phyloP scores from a whole-genome alignment of 1,140 invertebrate genomes.

The Hylyphantes graminicola region DNA sequence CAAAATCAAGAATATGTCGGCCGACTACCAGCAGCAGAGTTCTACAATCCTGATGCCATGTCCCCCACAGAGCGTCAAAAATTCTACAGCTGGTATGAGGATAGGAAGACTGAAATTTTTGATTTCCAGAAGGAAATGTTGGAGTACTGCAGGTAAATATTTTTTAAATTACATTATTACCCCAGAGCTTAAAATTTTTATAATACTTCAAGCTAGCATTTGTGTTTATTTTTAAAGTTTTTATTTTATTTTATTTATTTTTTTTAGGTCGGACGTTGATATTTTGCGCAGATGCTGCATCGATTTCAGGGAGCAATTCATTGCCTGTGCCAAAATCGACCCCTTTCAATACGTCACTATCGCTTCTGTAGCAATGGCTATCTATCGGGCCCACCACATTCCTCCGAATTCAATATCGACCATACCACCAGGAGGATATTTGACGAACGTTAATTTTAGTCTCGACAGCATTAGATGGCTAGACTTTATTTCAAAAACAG shows the following conservation, averaged over 20 bases:
- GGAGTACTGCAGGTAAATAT: not conserved
- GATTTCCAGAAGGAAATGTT: slow-evolving; percentile 4
- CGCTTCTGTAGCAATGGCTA: slow-evolving; percentile 36
- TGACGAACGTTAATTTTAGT: not conserved
- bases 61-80: too few relatives aligned
- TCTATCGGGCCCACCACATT: slow-evolving; percentile 16
- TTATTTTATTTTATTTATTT: too few relatives aligned
- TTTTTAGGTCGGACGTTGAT: slow-evolving; percentile 38
- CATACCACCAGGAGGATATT: slow-evolving; percentile 39
- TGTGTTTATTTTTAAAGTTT: too few relatives aligned
- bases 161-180: too few relatives aligned
- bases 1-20: slow-evolving; percentile 42
- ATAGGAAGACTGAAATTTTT: not conserved
- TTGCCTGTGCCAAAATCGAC: slow-evolving; percentile 10
- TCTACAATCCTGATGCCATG: not conserved
- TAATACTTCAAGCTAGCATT: too few relatives aligned
- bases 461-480: slow-evolving; percentile 25
- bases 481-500: slow-evolving; percentile 17
- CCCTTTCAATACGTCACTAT: slow-evolving; percentile 45
- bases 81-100: not conserved
- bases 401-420: slow-evolving; percentile 37
- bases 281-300: slow-evolving; percentile 40
- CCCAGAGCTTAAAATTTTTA: too few relatives aligned
- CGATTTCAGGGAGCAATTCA: slow-evolving; percentile 26
- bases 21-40: not conserved